Conservation (phyloP, 2,888 invertebrate species). For the Xylocampa areola region DNA sequence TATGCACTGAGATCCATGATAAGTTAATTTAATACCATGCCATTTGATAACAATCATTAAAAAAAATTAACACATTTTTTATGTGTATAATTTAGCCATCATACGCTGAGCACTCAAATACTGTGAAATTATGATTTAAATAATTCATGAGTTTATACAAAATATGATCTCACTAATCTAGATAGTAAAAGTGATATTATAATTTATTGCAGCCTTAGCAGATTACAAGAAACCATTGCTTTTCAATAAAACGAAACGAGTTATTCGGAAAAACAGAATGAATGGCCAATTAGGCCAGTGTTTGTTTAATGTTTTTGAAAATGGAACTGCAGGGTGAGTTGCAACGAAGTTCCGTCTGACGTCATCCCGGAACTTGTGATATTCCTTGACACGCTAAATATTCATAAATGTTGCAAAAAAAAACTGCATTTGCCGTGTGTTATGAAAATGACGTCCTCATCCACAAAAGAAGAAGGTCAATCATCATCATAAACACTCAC, state of each 20-base stretch:
- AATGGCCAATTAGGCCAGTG: constrained; percentile 30
- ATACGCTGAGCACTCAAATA: constrained; percentile 21
- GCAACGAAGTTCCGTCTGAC: constrained; percentile 32
- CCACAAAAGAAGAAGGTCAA: constrained; percentile 55
- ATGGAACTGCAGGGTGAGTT: constrained; percentile 36
- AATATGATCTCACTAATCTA: constrained; percentile 43
- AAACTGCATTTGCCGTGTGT: constrained; percentile 28
- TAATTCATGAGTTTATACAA: constrained; percentile 53
- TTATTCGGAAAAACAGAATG: constrained; percentile 13
- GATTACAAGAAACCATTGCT: constrained; percentile 21
- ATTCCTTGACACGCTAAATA: constrained; percentile 39
- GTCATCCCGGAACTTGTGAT: constrained; percentile 54
- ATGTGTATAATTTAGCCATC: constrained; percentile 23
- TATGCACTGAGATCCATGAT: constrained; percentile 27
- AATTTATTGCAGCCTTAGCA: constrained; percentile 26
- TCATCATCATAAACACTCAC: constrained; percentile 45
- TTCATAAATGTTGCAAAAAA: constrained; percentile 42
- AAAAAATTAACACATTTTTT: constrained; percentile 19
- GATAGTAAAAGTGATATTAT: constrained; percentile 66
- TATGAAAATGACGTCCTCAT: constrained; percentile 48
- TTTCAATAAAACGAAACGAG: constrained; percentile 16
- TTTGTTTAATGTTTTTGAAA: constrained; percentile 44
- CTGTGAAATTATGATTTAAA: constrained; percentile 48
- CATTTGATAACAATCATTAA: constrained; percentile 31
- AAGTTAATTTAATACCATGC: constrained; percentile 48